A percentile compares a stretch with the other conserved stretches of the same genome.
Conservation (phyloP, 23 tunicate genomes). For the Aplidium turbinatum region DNA sequence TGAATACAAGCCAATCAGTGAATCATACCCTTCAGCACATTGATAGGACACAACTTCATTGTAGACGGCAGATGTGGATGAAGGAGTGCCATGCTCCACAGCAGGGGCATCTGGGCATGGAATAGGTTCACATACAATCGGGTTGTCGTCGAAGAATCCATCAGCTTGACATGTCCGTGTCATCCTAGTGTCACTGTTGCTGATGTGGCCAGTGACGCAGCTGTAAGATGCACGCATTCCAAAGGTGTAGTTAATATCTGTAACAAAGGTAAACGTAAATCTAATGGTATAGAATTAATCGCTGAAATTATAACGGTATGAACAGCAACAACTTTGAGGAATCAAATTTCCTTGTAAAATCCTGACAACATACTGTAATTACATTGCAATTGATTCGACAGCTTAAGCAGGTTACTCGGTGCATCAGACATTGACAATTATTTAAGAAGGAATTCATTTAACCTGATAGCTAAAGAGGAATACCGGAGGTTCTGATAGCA, state of each 20-base stretch:
- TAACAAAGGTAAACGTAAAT: neutral
- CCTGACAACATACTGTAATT: no score
- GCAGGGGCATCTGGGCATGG: conserved; percentile 46
- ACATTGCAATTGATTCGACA: no score
- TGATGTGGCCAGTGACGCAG: conserved; percentile 53
- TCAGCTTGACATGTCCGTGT: conserved; percentile 54
- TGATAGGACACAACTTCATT: conserved; percentile 45
- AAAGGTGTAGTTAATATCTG: conserved; percentile 57
- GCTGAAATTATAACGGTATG: no score
- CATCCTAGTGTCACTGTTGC: conserved; percentile 17
- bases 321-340: no score
- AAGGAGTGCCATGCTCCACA: conserved; percentile 45
- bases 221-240: conserved; percentile 68
- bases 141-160: conserved; percentile 45
- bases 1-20: no score
- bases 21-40: conserved; percentile 65
- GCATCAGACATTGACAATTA: no score
- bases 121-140: conserved; percentile 42
- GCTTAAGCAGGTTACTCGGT: no score
- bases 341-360: no score
- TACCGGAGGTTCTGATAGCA: no score
- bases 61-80: conserved; percentile 18
- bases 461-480: no score
- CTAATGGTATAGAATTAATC: no score
- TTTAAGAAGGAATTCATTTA: no score